These are phyloP conservation scores for Verasper variegatus DNA, from an alignment of 2,113 vertebrate species.

Conservation along the genomic window DNA sequence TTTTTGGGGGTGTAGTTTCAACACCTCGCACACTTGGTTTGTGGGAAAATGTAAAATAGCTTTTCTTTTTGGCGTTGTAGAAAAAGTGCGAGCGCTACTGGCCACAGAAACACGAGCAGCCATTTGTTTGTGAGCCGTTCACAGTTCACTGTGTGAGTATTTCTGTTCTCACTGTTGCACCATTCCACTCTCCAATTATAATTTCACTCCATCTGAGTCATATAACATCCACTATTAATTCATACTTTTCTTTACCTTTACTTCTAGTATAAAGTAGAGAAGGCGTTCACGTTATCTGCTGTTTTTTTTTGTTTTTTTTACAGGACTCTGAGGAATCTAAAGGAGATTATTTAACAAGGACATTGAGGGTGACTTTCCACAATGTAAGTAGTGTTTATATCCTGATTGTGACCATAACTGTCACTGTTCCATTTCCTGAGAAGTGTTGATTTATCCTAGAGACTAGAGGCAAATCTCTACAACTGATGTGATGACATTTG, in stretches of 20 bases:
- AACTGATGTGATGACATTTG: too few species aligned
- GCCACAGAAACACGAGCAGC: conserved; percentile 77
- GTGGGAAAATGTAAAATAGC: not conserved
- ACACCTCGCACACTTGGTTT: not conserved
- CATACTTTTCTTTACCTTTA: too few species aligned
- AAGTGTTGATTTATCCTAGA: conserved; percentile 4
- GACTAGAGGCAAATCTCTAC: too few species aligned
- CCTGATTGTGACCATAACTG: not conserved
- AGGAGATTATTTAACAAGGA: conserved; percentile 89
- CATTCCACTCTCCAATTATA: conserved; percentile 16
- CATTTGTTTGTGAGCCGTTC: conserved; percentile 86
- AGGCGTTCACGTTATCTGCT: too few species aligned
- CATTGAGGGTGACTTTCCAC: conserved; percentile 84
- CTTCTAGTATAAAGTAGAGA: not conserved
- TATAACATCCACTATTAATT: not conserved
- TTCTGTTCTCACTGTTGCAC: conserved; percentile 5
- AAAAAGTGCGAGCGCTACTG: conserved; percentile 98
- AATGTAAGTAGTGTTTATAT: conserved; percentile 82
- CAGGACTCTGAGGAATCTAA: conserved; percentile 89
- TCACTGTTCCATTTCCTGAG: conserved; percentile 4
- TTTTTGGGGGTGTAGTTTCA: not conserved
- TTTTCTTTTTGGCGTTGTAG: conserved; percentile 71
- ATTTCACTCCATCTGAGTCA: not conserved
- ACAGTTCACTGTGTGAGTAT: conserved; percentile 90
- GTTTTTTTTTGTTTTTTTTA: not conserved